phyloP scores from a whole-genome alignment of 2,888 invertebrate genomes.

The Hipparchia semele region DNA sequence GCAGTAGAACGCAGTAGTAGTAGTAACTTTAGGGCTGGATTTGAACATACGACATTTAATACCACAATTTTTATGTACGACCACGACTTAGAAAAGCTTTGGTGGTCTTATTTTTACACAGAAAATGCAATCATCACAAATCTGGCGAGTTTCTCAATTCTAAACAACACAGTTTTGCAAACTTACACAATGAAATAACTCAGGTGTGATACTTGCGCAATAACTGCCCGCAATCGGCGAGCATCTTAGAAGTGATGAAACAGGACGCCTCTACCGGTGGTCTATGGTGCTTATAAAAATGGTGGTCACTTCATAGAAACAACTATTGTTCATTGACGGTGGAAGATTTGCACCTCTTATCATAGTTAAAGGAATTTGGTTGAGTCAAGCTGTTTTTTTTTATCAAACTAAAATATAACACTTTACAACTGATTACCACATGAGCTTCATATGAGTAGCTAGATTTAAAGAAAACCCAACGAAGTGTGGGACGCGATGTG shows the following conservation, averaged over 20 bases:
- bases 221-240: constrained; percentile 2
- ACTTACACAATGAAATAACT: constrained; percentile 37
- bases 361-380: background rate
- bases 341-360: background rate
- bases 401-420: background rate
- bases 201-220: constrained; percentile 31
- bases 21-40: no score
- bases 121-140: background rate
- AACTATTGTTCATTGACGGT: background rate
- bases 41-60: background rate
- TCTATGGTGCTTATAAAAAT: constrained; percentile 31
- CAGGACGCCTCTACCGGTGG: constrained; percentile 37
- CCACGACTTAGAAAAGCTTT: background rate
- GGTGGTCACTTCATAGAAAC: constrained; percentile 30
- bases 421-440: no score
- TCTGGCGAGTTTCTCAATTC: background rate
- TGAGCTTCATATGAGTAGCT: no score
- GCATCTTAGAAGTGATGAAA: constrained; percentile 37
- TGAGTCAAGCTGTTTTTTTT: background rate
- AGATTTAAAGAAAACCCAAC: no score
- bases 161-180: constrained; percentile 24
- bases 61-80: background rate
- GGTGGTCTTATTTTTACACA: background rate
- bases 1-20: no score
- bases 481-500: no score